phyloP scores from a whole-genome alignment of 2,888 invertebrate species.

The Pheosia gnoma region DNA sequence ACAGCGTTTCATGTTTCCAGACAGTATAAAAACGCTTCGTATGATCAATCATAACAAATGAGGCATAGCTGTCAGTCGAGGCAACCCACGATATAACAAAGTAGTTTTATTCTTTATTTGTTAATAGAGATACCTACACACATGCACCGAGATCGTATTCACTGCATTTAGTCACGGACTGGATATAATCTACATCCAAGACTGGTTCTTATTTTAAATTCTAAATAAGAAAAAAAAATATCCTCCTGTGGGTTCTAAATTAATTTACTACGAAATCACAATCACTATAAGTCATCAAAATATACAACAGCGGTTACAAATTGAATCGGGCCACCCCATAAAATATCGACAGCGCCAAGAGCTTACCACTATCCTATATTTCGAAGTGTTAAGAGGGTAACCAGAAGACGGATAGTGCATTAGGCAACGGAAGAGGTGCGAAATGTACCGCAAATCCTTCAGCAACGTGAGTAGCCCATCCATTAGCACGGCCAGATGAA shows the following conservation, averaged over 20 bases:
- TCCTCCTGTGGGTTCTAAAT: too few species aligned
- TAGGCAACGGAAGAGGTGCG: constrained; percentile 6
- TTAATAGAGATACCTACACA: neutral
- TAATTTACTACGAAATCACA: too few species aligned
- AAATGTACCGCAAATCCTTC: constrained; percentile 16
- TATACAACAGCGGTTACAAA: too few species aligned
- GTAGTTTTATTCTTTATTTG: neutral
- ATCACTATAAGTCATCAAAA: too few species aligned
- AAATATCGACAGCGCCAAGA: neutral
- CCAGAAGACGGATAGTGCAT: neutral
- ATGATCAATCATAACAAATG: constrained; percentile 19
- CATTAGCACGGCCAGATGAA: constrained; percentile 20
- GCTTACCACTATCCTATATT: neutral
- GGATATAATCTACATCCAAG: too few species aligned
- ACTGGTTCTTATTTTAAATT: too few species aligned
- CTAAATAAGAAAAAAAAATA: too few species aligned
- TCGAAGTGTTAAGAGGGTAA: constrained; percentile 1
- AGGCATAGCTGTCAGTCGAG: constrained; percentile 6
- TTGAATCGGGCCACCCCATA: too few species aligned
- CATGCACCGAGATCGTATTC: too few species aligned
- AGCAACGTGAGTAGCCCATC: constrained; percentile 23
- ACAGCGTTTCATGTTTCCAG: constrained; percentile 12
- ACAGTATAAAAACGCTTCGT: constrained; percentile 13
- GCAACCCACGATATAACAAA: neutral
- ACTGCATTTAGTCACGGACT: too few species aligned